Evolutionary conservation across 2,888 invertebrate species (phyloP), one percentile per base, ranked within the genome.

Genomic region (Stenodema calcarata): DNA sequence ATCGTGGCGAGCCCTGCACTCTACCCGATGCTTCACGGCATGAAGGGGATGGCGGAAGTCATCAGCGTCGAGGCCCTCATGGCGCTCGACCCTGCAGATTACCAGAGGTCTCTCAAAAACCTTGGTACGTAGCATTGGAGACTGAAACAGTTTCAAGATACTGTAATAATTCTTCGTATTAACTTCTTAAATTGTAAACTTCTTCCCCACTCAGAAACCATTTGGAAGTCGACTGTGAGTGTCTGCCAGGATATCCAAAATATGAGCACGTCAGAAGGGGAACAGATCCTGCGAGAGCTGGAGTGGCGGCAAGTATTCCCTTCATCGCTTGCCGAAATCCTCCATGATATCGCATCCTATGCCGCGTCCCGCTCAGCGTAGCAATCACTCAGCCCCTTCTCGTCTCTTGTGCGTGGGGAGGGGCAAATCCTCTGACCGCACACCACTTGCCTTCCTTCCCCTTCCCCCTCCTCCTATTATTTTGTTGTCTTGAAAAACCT

Each of bases 221-320:
- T 95, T 88, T 95, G 95, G 95, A 92, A 93, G n/a, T 92, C 93
- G 50, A 94, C 94, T 7, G 90, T 94, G n/a, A 90, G 92, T 16
- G 91, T 94, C 30, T 94, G 95, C 90, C 92, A 93, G 87, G 92
- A 92, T 88, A 91, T 93, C 62, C 93, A 93, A 90, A 92, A 92
- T 86, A 90, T 91, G 41, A 91, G 90, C 0, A 90, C 90, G 28
- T 88, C 90, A 7, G 89, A 90, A 80, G 91, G 91, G 2, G 90
- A 91, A 85, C 90, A 91, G 87, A 90, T 91, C 87, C 90, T 92
- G 54, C 90, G 91, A 12, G 91, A 91, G 75, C 90, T 92, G 89
- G 90, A 92, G 75, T 92, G 92, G 92, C 90, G 92, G 86, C 92
- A 92, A 88, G 91, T 91, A 89, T 92, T 92, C 89, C 91, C 91